A percentile compares a stretch with the other conserved stretches of the same genome.
These are phyloP conservation scores for Ictidomys tridecemlineatus DNA, from an alignment of 2,113 vertebrate genomes.

Conservation along the genomic window DNA sequence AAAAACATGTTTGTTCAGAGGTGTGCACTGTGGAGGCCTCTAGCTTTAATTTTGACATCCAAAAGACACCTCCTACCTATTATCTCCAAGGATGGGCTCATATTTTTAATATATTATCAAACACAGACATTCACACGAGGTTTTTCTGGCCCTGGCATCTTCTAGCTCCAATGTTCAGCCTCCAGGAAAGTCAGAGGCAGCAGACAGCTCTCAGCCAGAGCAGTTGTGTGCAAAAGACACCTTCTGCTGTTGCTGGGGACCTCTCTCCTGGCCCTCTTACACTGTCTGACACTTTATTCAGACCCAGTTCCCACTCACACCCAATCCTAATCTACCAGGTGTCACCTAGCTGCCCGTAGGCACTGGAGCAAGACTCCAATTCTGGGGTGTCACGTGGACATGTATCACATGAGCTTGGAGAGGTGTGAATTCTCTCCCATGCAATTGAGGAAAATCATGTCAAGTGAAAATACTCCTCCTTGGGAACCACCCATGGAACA, in stretches of 20 bases:
- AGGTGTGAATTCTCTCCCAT: slow-evolving; percentile 43
- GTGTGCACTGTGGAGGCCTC: background rate
- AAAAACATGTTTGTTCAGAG: background rate
- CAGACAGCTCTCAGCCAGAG: slow-evolving; percentile 36
- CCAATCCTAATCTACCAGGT: background rate
- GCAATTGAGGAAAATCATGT: background rate
- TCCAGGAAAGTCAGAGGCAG: slow-evolving; percentile 28
- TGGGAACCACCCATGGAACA: background rate
- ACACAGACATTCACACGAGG: background rate
- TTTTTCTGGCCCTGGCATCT: background rate
- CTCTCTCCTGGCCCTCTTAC: background rate
- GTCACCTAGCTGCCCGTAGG: background rate
- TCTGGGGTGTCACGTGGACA: background rate
- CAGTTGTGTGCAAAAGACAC: background rate
- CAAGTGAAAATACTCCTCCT: slow-evolving; percentile 13
- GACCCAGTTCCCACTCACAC: background rate
- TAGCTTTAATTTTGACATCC: background rate
- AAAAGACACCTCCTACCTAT: background rate
- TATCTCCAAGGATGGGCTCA: background rate
- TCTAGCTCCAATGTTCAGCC: background rate
- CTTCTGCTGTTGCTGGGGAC: slow-evolving; percentile 57
- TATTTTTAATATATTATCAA: background rate
- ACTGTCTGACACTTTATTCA: slow-evolving; percentile 51
- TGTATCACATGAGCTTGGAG: background rate
- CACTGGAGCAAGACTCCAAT: background rate